phyloP scores from a whole-genome alignment of 2,888 invertebrate species.

The Agonopterix heracliana region DNA sequence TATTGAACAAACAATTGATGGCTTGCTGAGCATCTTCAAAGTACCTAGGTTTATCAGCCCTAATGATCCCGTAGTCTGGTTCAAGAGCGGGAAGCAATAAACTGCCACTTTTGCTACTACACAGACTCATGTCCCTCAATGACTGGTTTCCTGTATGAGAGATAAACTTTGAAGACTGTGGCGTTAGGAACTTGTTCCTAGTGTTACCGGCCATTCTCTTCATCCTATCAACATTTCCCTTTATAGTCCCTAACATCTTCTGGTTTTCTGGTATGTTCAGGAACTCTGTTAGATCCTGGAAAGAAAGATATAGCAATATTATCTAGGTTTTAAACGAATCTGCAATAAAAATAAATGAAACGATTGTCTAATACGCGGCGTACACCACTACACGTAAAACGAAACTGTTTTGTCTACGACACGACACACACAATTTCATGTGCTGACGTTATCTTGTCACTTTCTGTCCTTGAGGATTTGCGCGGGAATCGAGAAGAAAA shows the following conservation, averaged over 20 bases:
- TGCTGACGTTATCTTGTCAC: no score
- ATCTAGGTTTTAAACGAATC: neutral
- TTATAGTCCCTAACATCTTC: constrained; percentile 52
- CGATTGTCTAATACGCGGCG: no score
- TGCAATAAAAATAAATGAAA: no score
- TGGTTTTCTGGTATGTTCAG: constrained; percentile 53
- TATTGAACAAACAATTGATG: constrained; percentile 52
- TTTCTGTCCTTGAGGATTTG: no score
- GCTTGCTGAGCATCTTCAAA: constrained; percentile 64
- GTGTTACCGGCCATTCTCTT: constrained; percentile 49
- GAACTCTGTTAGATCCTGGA: constrained; percentile 55
- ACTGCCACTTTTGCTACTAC: constrained; percentile 18
- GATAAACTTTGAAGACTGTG: constrained; percentile 34
- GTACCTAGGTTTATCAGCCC: constrained; percentile 52
- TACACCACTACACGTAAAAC: no score
- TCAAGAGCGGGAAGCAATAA: constrained; percentile 47
- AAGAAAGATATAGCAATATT: constrained; percentile 7
- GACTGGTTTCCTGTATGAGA: constrained; percentile 38
- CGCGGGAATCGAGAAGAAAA: no score
- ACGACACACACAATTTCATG: no score
- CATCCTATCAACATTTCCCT: constrained; percentile 47
- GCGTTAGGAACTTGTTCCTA: constrained; percentile 38
- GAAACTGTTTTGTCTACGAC: no score
- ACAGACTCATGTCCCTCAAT: constrained; percentile 19
- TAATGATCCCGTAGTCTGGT: constrained; percentile 59